phyloP scores from a whole-genome alignment of 2,888 invertebrate genomes.

The Romanomermis culicivorax region DNA sequence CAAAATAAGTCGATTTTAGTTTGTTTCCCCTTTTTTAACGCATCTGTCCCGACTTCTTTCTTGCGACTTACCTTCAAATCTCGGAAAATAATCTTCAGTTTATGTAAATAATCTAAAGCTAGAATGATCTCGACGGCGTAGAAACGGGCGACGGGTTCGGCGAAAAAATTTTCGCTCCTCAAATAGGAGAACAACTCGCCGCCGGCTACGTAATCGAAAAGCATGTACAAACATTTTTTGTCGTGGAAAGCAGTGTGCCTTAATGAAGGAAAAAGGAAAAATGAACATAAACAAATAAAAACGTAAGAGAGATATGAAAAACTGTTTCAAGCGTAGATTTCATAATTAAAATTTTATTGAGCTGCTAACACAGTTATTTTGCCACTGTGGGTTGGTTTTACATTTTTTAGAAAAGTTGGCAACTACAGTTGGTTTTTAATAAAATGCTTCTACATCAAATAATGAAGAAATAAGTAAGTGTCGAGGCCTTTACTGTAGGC shows the following conservation, averaged over 20 bases:
- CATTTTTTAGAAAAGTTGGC: no score
- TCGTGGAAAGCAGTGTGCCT: constrained; percentile 82
- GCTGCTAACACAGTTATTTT: no score
- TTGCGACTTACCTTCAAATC: constrained; percentile 45
- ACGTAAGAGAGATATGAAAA: not conserved
- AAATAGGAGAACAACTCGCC: constrained; percentile 90
- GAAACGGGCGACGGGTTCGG: constrained; percentile 54
- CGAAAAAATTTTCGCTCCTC: constrained; percentile 67
- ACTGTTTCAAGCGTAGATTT: no score
- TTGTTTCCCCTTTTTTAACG: no score
- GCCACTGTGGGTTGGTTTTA: no score
- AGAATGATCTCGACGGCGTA: constrained; percentile 81
- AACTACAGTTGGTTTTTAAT: no score
- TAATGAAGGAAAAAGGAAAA: constrained; percentile 22
- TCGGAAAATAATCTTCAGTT: constrained; percentile 51
- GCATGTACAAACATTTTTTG: constrained; percentile 74
- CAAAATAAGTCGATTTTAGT: no score
- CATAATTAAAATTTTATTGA: no score
- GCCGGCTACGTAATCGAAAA: constrained; percentile 85
- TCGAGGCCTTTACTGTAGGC: no score
- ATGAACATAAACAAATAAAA: not conserved
- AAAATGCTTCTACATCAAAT: no score
- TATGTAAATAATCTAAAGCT: constrained; percentile 78
- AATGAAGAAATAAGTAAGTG: no score
- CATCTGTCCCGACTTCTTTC: no score